phyloP scores from a whole-genome alignment of 2,888 invertebrate genomes.

The Drosophila kuntzei region DNA sequence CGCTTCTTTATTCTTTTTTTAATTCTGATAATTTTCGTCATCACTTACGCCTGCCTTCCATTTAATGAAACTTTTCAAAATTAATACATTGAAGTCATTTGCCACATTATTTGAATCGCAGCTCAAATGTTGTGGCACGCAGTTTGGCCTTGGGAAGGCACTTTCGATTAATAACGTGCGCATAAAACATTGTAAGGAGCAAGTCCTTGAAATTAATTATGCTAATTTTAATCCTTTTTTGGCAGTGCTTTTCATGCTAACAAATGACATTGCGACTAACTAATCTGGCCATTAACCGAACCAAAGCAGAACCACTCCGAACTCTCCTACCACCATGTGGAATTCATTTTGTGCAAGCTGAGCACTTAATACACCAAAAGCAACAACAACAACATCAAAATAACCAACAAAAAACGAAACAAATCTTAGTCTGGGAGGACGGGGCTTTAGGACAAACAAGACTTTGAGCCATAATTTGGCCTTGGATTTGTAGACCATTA shows the following conservation, averaged over 20 bases:
- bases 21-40: neutral
- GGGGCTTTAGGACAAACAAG: constrained; percentile 28
- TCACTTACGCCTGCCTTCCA: neutral
- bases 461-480: constrained; percentile 61
- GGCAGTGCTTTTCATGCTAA: constrained; percentile 62
- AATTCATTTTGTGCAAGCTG: constrained; percentile 55
- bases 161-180: constrained; percentile 66
- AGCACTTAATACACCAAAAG: constrained; percentile 55
- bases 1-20: neutral
- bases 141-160: constrained; percentile 6
- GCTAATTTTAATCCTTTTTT: constrained; percentile 75
- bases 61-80: constrained; percentile 1
- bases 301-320: constrained; percentile 10
- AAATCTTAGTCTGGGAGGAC: constrained; percentile 31
- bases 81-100: constrained; percentile 17
- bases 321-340: constrained; percentile 6
- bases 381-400: constrained; percentile 4
- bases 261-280: constrained; percentile 73
- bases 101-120: constrained; percentile 32
- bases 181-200: constrained; percentile 36
- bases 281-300: constrained; percentile 70
- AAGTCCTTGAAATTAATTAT: constrained; percentile 70
- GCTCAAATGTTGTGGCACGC: constrained; percentile 19
- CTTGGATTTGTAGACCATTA: constrained; percentile 65
- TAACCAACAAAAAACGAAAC: constrained; percentile 31